phyloP scores from a whole-genome alignment of 1,140 invertebrate species.

The Atta cephalotes region DNA sequence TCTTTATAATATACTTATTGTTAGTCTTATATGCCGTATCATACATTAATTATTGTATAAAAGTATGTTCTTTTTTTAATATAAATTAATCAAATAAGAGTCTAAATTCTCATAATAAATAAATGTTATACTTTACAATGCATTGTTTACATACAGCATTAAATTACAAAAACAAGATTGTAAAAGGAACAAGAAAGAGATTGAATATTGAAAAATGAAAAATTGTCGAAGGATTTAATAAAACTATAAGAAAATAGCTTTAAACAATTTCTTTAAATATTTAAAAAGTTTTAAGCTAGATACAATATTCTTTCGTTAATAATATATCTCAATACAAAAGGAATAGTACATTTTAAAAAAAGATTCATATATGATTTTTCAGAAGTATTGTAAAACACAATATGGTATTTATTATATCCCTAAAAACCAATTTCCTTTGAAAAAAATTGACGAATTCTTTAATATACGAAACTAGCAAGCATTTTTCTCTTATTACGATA shows the following conservation, averaged over 20 bases:
- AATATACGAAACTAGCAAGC: not conserved
- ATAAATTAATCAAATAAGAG: not conserved
- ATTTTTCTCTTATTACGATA: slow-evolving; percentile 22
- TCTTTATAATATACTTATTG: not conserved
- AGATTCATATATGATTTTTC: not conserved
- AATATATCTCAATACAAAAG: slow-evolving; percentile 16
- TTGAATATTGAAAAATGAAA: not conserved
- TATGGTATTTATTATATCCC: not conserved
- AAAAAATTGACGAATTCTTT: not conserved
- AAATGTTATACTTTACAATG: not conserved
- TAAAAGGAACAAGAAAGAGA: not conserved
- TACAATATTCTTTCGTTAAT: not conserved
- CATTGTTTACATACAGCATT: not conserved
- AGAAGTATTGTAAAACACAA: not conserved
- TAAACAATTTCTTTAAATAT: slow-evolving; percentile 6
- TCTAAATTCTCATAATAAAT: not conserved
- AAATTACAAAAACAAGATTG: not conserved
- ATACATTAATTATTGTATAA: not conserved
- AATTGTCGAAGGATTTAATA: slow-evolving; percentile 20
- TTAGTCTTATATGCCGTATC: not conserved
- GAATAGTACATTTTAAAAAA: not conserved
- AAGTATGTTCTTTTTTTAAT: not conserved
- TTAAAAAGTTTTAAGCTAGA: not conserved
- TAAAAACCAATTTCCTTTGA: slow-evolving; percentile 2
- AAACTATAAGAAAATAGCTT: slow-evolving; percentile 20